These are phyloP conservation scores for Sapajus apella DNA, from an alignment of 2,113 vertebrate genomes.

Conservation along the genomic window DNA sequence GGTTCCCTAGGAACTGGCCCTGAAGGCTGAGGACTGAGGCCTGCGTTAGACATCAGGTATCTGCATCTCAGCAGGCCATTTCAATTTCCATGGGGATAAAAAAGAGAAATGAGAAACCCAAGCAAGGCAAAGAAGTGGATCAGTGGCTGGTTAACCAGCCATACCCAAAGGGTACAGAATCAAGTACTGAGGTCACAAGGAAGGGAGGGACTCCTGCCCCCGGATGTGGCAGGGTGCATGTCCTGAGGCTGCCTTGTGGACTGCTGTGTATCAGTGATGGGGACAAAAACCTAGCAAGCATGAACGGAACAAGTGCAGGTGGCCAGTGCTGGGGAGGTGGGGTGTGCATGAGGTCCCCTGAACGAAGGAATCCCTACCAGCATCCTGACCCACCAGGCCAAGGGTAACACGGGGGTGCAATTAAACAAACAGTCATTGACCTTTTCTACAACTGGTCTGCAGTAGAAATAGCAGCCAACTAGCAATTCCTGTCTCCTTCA, in stretches of 20 bases:
- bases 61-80: neutral
- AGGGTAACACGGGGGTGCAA: neutral
- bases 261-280: neutral
- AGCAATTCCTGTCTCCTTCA: neutral
- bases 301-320: neutral
- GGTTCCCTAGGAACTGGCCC: neutral
- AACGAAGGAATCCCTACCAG: neutral
- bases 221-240: accelerated
- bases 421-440: neutral
- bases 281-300: neutral
- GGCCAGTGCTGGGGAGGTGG: no score
- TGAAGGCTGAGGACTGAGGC: neutral
- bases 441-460: accelerated
- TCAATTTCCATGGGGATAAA: neutral
- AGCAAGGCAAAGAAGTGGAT: neutral
- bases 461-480: neutral
- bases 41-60: neutral
- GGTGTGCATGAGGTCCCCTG: neutral
- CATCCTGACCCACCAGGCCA: neutral
- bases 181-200: accelerated
- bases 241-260: neutral
- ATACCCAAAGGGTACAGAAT: no score
- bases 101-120: neutral
- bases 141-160: neutral
- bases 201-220: accelerated